Evolutionary conservation across 2,888 invertebrate species (phyloP).

Genomic region (Tetramorium bicarinatum): DNA sequence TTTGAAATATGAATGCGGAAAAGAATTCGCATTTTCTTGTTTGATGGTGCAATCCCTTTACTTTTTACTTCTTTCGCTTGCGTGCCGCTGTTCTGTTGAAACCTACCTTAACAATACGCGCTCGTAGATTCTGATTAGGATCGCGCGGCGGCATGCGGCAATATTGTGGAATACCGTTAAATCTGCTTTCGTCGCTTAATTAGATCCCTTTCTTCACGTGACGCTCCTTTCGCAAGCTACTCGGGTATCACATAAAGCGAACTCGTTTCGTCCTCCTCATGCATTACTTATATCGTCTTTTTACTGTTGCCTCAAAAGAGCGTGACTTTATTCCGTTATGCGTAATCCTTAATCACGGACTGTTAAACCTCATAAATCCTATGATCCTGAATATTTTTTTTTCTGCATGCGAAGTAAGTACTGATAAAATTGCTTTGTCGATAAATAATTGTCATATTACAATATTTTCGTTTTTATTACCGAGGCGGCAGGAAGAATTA

Average conservation of each 20-base stretch:
- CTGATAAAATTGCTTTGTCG: background rate
- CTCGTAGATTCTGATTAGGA: conserved; percentile 60
- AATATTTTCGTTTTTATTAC: conserved; percentile 10
- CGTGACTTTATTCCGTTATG: background rate
- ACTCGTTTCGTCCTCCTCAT: background rate
- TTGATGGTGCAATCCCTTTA: background rate
- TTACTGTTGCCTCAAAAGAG: background rate
- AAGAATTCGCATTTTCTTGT: background rate
- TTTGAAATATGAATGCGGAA: background rate
- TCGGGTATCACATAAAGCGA: conserved; percentile 18
- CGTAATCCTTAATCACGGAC: conserved; percentile 1
- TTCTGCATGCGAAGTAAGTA: background rate
- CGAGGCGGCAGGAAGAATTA: background rate
- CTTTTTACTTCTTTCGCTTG: conserved; percentile 8
- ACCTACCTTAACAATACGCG: conserved; percentile 41
- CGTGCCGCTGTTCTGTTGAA: conserved; percentile 24
- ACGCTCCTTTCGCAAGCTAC: background rate
- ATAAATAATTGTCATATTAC: background rate
- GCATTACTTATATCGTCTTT: background rate
- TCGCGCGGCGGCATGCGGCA: conserved; percentile 31
- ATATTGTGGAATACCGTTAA: conserved; percentile 52
- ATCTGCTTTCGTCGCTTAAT: conserved; percentile 50
- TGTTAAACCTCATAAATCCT: background rate
- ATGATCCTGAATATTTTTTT: background rate
- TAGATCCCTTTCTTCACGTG: conserved; percentile 29